A percentile compares a stretch with the other conserved stretches of the same genome.
Evolutionary conservation across 2,888 invertebrate species (phyloP).

Genomic region (Thelaira solivaga): DNA sequence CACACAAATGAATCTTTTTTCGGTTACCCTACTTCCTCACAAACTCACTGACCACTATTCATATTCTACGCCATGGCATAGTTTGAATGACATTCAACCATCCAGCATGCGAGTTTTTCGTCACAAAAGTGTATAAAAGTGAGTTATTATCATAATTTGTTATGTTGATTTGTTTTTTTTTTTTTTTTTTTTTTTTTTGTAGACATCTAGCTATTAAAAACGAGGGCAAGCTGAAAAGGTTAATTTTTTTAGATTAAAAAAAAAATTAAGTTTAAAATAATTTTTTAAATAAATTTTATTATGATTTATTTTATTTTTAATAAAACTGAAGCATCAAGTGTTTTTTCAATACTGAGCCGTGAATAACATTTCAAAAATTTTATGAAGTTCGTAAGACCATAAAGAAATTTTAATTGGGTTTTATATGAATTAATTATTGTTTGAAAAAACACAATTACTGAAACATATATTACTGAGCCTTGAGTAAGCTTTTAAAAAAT

Average conservation of each 20-base stretch:
- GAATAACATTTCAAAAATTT: too few relatives aligned
- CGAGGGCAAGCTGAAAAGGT: neutral
- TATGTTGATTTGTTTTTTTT: conserved; percentile 55
- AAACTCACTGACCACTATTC: conserved; percentile 52
- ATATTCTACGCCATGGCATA: conserved; percentile 61
- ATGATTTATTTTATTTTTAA: too few relatives aligned
- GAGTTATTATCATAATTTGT: conserved; percentile 63
- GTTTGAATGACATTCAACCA: conserved; percentile 37
- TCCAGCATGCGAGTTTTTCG: conserved; percentile 48
- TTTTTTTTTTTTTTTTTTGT: conserved; percentile 23
- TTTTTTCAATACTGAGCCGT: too few relatives aligned
- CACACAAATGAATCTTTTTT: conserved; percentile 40
- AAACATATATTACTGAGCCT: too few relatives aligned
- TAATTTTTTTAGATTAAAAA: neutral
- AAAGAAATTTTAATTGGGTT: too few relatives aligned
- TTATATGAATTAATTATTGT: too few relatives aligned
- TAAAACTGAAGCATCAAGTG: too few relatives aligned
- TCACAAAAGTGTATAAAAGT: conserved; percentile 61
- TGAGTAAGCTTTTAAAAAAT: too few relatives aligned
- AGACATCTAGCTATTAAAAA: conserved; percentile 1
- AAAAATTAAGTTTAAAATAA: too few relatives aligned
- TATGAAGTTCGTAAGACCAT: too few relatives aligned
- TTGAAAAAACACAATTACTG: too few relatives aligned
- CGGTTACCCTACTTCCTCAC: conserved; percentile 14
- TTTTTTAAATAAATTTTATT: too few relatives aligned